phyloP scores from a whole-genome alignment of 2,797 vertebrate species.

The Tympanoctomys barrerae region DNA sequence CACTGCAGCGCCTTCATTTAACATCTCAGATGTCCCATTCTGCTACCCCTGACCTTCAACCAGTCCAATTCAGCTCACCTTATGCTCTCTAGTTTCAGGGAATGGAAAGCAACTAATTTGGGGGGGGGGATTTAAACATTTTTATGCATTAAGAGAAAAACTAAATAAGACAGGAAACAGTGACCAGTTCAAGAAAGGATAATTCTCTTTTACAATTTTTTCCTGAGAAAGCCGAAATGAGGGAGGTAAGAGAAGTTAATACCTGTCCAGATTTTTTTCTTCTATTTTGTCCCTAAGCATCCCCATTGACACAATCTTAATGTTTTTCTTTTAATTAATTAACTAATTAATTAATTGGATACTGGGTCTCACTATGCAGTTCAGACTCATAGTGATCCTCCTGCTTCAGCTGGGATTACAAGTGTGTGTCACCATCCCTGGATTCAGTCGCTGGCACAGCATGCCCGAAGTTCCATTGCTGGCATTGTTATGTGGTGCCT shows the following conservation, averaged over 20 bases:
- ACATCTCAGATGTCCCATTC: neutral
- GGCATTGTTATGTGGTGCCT: no score
- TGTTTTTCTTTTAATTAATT: neutral
- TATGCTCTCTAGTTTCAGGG: neutral
- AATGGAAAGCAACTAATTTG: neutral
- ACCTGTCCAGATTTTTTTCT: neutral
- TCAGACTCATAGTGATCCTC: no score
- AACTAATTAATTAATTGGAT: no score
- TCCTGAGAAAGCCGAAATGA: neutral
- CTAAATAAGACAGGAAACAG: neutral
- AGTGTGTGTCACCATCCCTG: no score
- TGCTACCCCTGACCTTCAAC: neutral
- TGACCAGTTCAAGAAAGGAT: neutral
- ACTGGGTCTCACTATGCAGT: no score
- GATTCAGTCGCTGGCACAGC: no score
- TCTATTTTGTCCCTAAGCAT: neutral
- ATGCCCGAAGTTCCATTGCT: no score
- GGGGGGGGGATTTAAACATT: neutral
- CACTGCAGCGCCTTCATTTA: neutral
- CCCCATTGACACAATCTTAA: neutral
- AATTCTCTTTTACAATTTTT: neutral
- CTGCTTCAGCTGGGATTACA: no score
- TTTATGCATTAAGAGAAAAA: neutral
- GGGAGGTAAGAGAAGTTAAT: neutral
- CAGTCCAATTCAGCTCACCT: neutral